Conservation (phyloP, 2,113 vertebrate species). For the Lutjanus erythropterus region DNA sequence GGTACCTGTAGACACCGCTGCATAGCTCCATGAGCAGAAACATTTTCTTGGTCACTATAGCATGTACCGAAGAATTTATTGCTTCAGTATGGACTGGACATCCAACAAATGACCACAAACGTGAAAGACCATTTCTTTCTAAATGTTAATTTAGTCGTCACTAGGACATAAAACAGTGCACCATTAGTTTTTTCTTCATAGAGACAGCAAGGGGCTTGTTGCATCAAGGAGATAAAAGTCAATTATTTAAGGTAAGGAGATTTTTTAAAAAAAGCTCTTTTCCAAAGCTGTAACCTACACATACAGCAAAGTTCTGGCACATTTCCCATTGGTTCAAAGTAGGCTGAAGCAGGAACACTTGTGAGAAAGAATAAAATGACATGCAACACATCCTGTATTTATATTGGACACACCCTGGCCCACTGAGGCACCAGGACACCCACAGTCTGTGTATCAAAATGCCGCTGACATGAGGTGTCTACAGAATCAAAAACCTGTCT, state of each 20-base stretch:
- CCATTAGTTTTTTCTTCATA: neutral
- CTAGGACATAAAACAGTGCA: neutral
- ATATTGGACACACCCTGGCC: constrained; percentile 12
- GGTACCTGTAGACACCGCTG: too few species aligned
- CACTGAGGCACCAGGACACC: neutral
- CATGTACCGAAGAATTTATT: too few species aligned
- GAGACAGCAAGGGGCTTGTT: neutral
- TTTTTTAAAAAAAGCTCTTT: neutral
- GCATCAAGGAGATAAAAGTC: neutral
- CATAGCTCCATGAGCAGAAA: too few species aligned
- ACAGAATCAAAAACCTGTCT: constrained; percentile 38
- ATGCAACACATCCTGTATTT: neutral
- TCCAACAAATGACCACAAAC: too few species aligned
- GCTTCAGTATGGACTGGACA: too few species aligned
- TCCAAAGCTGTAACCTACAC: neutral
- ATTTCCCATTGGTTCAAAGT: neutral
- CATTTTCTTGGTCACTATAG: too few species aligned
- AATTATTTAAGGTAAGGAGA: neutral
- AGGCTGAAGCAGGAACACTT: neutral
- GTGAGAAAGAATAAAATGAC: neutral
- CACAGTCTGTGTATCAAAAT: constrained; percentile 12
- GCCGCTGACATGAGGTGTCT: constrained; percentile 24
- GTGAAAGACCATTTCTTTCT: neutral
- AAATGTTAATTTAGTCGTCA: neutral
- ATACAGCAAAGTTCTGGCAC: constrained; percentile 1